These are phyloP conservation scores for Megathymus violae DNA, from an alignment of 1,140 invertebrate genomes.

Conservation along the genomic window DNA sequence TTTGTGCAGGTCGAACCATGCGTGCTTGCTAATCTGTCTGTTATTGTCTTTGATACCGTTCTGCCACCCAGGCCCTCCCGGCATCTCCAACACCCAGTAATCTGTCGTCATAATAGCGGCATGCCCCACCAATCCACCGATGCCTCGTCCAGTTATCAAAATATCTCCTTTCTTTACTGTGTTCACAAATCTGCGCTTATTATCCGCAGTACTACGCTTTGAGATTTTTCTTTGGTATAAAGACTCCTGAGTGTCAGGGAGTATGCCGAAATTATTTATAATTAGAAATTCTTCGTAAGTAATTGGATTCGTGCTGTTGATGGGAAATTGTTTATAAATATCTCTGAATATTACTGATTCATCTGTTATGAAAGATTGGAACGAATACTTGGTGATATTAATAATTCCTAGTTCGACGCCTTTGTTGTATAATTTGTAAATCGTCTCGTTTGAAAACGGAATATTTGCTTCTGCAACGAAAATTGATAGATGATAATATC, in stretches of 20 bases:
- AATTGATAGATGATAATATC: not conserved
- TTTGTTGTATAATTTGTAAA: slow-evolving; percentile 44
- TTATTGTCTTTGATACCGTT: slow-evolving; percentile 57
- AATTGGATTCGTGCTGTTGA: slow-evolving; percentile 52
- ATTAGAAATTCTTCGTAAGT: slow-evolving; percentile 66
- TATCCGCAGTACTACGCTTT: slow-evolving; percentile 60
- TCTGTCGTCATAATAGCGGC: slow-evolving; percentile 65
- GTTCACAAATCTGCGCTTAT: slow-evolving; percentile 62
- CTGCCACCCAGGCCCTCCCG: slow-evolving; percentile 50
- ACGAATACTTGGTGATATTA: slow-evolving; percentile 63
- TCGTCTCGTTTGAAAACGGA: slow-evolving; percentile 39
- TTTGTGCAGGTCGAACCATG: slow-evolving; percentile 60
- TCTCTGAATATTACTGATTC: slow-evolving; percentile 56
- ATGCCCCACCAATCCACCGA: slow-evolving; percentile 55
- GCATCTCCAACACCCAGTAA: slow-evolving; percentile 63
- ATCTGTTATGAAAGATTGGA: slow-evolving; percentile 52
- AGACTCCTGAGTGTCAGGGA: slow-evolving; percentile 63
- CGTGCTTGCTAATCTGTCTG: slow-evolving; percentile 52
- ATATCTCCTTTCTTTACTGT: slow-evolving; percentile 65
- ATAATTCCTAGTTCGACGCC: slow-evolving; percentile 65
- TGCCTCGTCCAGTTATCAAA: slow-evolving; percentile 56
- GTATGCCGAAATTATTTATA: slow-evolving; percentile 64
- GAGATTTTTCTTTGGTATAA: slow-evolving; percentile 58
- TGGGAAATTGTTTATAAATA: slow-evolving; percentile 49
- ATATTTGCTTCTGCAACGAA: slow-evolving; percentile 40